Conservation (phyloP, 2,888 invertebrate genomes). For the Lymantria dispar region DNA sequence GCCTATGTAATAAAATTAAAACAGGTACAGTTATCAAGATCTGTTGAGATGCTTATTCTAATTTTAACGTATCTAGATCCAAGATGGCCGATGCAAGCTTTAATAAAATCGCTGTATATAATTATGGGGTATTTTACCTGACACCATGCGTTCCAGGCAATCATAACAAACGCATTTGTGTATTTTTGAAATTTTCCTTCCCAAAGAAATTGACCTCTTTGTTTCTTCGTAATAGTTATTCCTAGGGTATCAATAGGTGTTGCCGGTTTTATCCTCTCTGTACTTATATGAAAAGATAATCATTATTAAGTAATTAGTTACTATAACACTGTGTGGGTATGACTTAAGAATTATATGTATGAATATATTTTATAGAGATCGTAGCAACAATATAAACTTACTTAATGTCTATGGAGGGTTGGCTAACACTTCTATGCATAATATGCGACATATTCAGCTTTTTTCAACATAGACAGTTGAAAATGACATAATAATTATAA, state of each 20-base stretch:
- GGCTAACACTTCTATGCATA: constrained; percentile 57
- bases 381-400: constrained; percentile 25
- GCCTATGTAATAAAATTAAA: no score
- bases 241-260: neutral
- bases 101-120: neutral
- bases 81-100: no score
- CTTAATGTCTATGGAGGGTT: constrained; percentile 56
- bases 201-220: constrained; percentile 49
- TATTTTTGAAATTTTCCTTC: constrained; percentile 39
- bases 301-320: neutral
- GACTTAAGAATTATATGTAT: no score
- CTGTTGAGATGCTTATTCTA: no score
- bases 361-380: no score
- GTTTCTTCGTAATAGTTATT: constrained; percentile 7
- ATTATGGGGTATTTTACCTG: constrained; percentile 47
- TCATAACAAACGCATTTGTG: constrained; percentile 40
- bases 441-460: neutral
- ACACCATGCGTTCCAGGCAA: constrained; percentile 56
- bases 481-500: neutral
- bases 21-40: no score
- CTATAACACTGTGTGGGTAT: neutral
- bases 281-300: neutral
- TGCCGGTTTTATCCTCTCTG: neutral
- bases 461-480: neutral
- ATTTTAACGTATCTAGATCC: no score